Conservation (phyloP, 2,113 vertebrate species). For the Gnathonemus echidnorhynchus region DNA sequence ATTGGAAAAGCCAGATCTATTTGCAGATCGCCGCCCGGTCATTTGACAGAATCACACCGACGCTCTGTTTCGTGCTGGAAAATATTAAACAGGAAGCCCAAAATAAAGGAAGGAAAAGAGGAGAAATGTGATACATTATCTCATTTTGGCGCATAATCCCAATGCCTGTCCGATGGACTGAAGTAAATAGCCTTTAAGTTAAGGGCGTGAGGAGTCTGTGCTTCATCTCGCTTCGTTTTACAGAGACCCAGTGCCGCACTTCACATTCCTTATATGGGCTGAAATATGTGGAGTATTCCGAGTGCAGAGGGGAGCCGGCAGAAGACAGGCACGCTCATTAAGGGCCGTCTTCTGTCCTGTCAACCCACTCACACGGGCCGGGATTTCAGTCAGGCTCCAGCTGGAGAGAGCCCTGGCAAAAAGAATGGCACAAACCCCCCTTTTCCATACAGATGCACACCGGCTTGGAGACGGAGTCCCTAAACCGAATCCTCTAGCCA, state of each 20-base stretch:
- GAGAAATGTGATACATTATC: background rate
- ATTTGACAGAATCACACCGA: background rate
- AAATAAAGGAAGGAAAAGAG: background rate
- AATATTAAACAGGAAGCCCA: background rate
- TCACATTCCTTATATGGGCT: constrained; percentile 1
- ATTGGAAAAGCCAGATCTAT: background rate
- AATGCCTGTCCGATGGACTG: background rate
- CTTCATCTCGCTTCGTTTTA: background rate
- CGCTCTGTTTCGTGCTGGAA: background rate
- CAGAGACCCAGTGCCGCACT: background rate
- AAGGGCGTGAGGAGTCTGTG: background rate
- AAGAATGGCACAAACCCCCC: background rate
- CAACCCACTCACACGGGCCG: background rate
- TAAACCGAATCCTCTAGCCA: background rate
- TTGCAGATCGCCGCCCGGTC: background rate
- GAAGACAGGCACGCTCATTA: background rate
- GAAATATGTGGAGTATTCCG: background rate
- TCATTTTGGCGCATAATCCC: background rate
- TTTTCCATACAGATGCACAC: background rate
- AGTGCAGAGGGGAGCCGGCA: background rate
- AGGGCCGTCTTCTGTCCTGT: background rate
- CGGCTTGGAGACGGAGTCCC: background rate
- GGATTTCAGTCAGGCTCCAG: background rate
- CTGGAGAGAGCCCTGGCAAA: background rate
- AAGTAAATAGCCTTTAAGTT: background rate